Percentiles rank a stretch among this genome's conserved stretches.
Evolutionary conservation across 1,140 invertebrate genomes (phyloP).

Genomic region (Drosophila santomea): DNA sequence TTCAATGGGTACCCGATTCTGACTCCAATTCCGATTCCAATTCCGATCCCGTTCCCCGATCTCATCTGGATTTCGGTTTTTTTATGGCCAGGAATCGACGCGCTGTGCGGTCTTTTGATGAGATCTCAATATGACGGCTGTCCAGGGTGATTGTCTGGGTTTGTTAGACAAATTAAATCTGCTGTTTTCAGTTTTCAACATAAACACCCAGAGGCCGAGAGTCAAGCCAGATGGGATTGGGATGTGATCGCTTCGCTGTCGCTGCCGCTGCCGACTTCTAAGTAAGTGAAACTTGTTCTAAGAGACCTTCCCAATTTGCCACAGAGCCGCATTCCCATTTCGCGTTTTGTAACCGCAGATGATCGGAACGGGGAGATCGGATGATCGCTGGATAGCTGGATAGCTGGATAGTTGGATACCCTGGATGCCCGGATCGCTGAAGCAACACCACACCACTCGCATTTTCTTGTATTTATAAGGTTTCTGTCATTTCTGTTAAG

Average conservation of each 20-base stretch:
- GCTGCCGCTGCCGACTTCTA: constrained; percentile 36
- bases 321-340: constrained; percentile 75
- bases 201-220: constrained; percentile 16
- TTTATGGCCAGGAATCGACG: constrained; percentile 42
- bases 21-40: background rate
- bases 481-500: constrained; percentile 81
- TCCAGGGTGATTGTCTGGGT: constrained; percentile 36
- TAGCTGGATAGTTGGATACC: constrained; percentile 21
- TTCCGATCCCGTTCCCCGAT: background rate
- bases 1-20: constrained; percentile 58
- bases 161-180: constrained; percentile 81
- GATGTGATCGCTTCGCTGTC: constrained; percentile 1
- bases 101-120: constrained; percentile 80
- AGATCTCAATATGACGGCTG: constrained; percentile 81
- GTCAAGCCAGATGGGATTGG: constrained; percentile 8
- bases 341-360: constrained; percentile 65
- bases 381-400: constrained; percentile 59
- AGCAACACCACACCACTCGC: constrained; percentile 18
- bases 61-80: constrained; percentile 8
- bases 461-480: constrained; percentile 80
- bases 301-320: constrained; percentile 58
- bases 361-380: constrained; percentile 68
- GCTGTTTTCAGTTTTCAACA: constrained; percentile 71
- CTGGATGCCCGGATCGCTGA: background rate
- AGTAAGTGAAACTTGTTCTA: constrained; percentile 74